Conservation (phyloP, 1,140 invertebrate species). For the Eurosta solidaginis region DNA sequence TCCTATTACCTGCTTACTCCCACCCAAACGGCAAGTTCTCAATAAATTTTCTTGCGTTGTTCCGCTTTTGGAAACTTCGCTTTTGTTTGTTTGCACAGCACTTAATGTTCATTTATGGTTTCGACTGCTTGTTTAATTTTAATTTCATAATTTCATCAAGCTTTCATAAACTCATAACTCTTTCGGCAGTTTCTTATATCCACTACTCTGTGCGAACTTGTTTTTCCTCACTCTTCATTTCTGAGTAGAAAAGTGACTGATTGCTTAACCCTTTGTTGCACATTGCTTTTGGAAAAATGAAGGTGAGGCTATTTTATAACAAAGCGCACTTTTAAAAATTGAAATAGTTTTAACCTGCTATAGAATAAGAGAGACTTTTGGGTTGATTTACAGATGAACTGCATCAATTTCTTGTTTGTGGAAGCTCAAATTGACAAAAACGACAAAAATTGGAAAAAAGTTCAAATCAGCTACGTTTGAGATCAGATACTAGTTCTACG, state of each 20-base stretch:
- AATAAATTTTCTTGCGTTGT: not conserved
- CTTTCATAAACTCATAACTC: conserved; percentile 29
- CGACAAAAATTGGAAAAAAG: no score
- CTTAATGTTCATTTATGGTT: conserved; percentile 34
- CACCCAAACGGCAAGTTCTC: not conserved
- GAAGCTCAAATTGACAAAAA: no score
- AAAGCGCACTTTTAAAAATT: no score
- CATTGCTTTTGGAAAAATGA: no score
- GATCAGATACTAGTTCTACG: no score
- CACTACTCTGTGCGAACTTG: not conserved
- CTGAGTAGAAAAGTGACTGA: not conserved
- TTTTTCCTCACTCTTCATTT: not conserved
- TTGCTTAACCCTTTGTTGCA: no score
- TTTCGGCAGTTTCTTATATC: not conserved
- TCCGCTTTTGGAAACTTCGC: not conserved
- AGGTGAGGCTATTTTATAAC: no score
- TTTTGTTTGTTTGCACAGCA: not conserved
- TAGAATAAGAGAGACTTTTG: no score
- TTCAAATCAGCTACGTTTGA: no score
- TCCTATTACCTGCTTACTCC: not conserved
- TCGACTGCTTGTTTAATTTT: conserved; percentile 30
- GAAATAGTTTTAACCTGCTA: no score
- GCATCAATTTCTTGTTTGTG: no score
- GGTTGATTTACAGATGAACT: no score
- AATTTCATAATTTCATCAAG: conserved; percentile 31